These are phyloP conservation scores for Dasyurus viverrinus DNA, from an alignment of 2,113 vertebrate species.

Conservation along the genomic window DNA sequence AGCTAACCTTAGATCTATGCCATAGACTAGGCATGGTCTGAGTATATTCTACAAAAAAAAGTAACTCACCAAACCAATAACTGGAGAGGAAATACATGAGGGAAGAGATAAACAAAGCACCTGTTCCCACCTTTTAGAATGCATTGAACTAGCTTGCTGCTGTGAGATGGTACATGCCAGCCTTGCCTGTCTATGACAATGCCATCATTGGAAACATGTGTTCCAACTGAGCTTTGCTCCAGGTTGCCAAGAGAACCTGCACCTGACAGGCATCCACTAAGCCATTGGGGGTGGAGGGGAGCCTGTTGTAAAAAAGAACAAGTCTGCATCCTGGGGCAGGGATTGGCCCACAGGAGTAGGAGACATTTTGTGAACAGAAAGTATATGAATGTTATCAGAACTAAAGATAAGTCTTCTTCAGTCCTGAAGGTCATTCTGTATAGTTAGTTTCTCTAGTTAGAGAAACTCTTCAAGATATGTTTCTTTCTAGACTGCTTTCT, in stretches of 20 bases:
- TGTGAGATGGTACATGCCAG: constrained; percentile 64
- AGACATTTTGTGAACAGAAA: neutral
- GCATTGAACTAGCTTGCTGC: constrained; percentile 70
- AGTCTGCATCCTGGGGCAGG: neutral
- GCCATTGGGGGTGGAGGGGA: neutral
- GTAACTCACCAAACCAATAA: constrained; percentile 58
- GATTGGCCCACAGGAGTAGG: neutral
- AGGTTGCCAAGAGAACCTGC: constrained; percentile 71
- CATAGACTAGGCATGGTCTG: constrained; percentile 44
- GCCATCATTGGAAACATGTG: constrained; percentile 48
- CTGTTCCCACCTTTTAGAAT: constrained; percentile 73
- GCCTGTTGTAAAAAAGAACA: neutral
- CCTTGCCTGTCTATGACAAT: constrained; percentile 64
- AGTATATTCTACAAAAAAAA: constrained; percentile 54
- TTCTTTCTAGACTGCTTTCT: neutral
- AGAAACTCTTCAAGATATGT: neutral
- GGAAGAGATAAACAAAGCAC: constrained; percentile 63
- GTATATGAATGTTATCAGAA: neutral
- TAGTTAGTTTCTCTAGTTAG: neutral
- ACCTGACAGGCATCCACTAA: constrained; percentile 68
- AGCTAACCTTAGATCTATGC: neutral
- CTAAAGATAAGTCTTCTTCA: neutral
- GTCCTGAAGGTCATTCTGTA: neutral
- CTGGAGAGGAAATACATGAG: constrained; percentile 55
- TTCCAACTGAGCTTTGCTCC: constrained; percentile 63